A percentile compares a stretch with the other conserved stretches of the same genome.
Conservation (phyloP, 2,888 invertebrate genomes). For the Mimas tiliae region DNA sequence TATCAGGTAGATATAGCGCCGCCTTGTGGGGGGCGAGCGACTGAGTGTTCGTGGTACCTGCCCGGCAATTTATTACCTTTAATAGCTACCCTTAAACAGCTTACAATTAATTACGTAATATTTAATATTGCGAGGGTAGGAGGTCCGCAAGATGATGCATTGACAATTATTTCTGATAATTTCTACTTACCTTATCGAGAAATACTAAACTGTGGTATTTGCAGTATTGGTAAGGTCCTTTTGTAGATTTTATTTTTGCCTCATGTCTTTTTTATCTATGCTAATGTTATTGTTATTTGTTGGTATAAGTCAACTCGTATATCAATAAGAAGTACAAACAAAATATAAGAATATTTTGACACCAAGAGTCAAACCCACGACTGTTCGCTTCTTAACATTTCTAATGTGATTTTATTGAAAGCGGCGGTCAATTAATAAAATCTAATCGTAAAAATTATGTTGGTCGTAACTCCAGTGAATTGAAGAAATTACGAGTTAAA, state of each 20-base stretch:
- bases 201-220: not conserved
- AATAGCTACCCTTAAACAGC: slow-evolving; percentile 75
- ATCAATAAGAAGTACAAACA: too few species aligned
- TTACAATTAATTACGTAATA: slow-evolving; percentile 75
- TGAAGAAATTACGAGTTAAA: slow-evolving; percentile 48
- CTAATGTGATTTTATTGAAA: slow-evolving; percentile 20
- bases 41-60: slow-evolving; percentile 53
- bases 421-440: slow-evolving; percentile 55
- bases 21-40: slow-evolving; percentile 72
- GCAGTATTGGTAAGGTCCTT: not conserved
- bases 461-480: slow-evolving; percentile 39
- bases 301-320: too few species aligned
- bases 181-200: slow-evolving; percentile 16
- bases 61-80: slow-evolving; percentile 64
- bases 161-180: slow-evolving; percentile 38
- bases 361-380: not conserved
- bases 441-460: slow-evolving; percentile 60
- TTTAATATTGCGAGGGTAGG: slow-evolving; percentile 64
- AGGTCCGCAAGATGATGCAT: slow-evolving; percentile 57
- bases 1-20: slow-evolving; percentile 36
- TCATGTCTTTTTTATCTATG: too few species aligned
- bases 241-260: not conserved
- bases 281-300: too few species aligned
- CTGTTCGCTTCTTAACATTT: slow-evolving; percentile 9
- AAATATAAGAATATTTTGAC: too few species aligned